A percentile compares a stretch with the other conserved stretches of the same genome.
Evolutionary conservation across 2,113 vertebrate species (phyloP).

Genomic region (Oplegnathus fasciatus): DNA sequence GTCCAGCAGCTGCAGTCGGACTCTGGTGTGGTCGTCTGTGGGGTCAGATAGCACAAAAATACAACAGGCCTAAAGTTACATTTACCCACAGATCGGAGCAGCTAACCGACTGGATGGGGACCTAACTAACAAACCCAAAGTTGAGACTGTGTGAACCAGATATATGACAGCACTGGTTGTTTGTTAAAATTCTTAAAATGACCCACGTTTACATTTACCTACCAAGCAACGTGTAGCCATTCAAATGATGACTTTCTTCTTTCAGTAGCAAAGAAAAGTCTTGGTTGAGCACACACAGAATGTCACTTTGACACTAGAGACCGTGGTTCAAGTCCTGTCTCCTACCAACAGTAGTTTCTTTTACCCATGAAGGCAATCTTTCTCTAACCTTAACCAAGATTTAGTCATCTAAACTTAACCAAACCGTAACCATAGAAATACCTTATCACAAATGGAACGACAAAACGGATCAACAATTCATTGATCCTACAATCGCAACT

Average conservation of each 20-base stretch:
- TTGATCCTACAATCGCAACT: no score
- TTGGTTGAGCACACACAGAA: not conserved
- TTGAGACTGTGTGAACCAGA: not conserved
- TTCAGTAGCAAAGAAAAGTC: not conserved
- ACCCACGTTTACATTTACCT: not conserved
- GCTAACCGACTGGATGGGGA: slow-evolving; percentile 46
- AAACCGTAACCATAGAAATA: not conserved
- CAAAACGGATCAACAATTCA: not conserved
- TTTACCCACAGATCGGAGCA: slow-evolving; percentile 80
- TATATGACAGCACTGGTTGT: not conserved
- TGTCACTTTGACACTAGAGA: not conserved
- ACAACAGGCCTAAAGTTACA: slow-evolving; percentile 86
- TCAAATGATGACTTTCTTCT: not conserved
- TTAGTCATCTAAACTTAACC: not conserved
- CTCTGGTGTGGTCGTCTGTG: slow-evolving; percentile 97
- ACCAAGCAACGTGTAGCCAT: no score
- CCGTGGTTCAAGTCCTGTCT: not conserved
- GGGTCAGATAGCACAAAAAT: slow-evolving; percentile 86
- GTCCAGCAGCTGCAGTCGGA: slow-evolving; percentile 93
- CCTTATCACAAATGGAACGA: not conserved
- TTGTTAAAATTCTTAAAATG: no score
- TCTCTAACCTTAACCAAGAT: not conserved
- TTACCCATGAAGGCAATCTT: not conserved
- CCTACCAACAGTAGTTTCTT: not conserved
- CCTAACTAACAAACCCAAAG: slow-evolving; percentile 10